phyloP scores from a whole-genome alignment of 2,797 vertebrate genomes.

The Muscicapa striata region DNA sequence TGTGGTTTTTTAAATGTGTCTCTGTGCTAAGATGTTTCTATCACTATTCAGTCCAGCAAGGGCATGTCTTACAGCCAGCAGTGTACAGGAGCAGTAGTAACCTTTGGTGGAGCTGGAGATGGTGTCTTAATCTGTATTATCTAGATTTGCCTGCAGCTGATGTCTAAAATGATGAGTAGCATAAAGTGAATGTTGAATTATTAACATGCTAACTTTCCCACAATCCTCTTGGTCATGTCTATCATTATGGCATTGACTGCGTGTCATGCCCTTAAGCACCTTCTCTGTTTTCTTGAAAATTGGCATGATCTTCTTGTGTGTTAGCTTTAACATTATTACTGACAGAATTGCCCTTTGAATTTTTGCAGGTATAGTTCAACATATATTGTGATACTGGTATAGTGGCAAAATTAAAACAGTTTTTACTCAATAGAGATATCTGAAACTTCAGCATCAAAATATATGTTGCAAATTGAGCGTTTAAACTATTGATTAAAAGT shows the following conservation, averaged over 20 bases:
- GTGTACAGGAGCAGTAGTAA: not conserved
- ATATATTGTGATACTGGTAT: not conserved
- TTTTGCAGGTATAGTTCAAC: constrained; percentile 26
- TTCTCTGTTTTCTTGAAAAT: not conserved
- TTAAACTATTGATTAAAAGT: not conserved
- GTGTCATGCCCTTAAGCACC: not conserved
- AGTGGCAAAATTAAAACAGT: not conserved
- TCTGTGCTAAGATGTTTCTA: not conserved
- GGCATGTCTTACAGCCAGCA: not conserved
- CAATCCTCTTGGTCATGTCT: constrained; percentile 12
- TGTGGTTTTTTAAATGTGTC: not conserved
- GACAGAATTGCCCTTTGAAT: constrained; percentile 19
- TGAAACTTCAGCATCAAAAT: not conserved
- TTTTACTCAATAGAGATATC: not conserved
- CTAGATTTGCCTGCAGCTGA: not conserved
- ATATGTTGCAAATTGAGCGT: not conserved
- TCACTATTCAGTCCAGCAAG: not conserved
- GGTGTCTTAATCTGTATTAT: not conserved
- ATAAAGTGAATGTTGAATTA: constrained; percentile 35
- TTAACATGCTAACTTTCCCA: not conserved
- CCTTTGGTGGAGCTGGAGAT: not conserved
- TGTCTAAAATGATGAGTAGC: not conserved
- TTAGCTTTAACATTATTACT: not conserved
- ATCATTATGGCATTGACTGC: not conserved
- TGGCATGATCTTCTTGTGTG: constrained; percentile 11